These are phyloP conservation scores for Thomomys bottae DNA, from an alignment of 2,113 vertebrate genomes.

Conservation along the genomic window DNA sequence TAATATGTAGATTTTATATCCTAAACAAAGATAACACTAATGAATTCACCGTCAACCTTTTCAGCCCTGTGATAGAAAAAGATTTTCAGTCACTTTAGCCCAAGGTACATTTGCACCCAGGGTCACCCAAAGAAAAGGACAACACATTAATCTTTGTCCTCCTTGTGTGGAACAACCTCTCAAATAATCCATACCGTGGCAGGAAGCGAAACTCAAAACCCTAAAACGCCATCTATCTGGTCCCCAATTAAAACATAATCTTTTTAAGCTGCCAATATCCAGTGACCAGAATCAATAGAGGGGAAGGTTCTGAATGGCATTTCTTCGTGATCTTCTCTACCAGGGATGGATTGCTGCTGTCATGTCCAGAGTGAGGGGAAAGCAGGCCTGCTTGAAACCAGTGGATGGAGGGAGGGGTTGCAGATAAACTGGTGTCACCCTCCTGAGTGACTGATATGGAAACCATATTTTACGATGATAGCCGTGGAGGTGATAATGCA, in stretches of 20 bases:
- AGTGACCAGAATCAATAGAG: slow-evolving; percentile 88
- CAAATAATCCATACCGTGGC: slow-evolving; percentile 85
- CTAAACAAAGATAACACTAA: slow-evolving; percentile 86
- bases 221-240: slow-evolving; percentile 88
- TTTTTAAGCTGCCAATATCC: slow-evolving; percentile 90
- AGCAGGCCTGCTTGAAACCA: slow-evolving; percentile 64
- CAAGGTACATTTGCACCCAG: slow-evolving; percentile 81
- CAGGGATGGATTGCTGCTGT: slow-evolving; percentile 81
- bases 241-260: slow-evolving; percentile 92
- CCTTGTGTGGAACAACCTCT: slow-evolving; percentile 81
- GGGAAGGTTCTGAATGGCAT: slow-evolving; percentile 86
- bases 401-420: slow-evolving; percentile 34
- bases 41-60: slow-evolving; percentile 89
- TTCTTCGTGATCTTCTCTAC: slow-evolving; percentile 82
- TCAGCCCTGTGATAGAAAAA: slow-evolving; percentile 86
- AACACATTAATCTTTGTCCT: slow-evolving; percentile 90
- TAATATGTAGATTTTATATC: slow-evolving; percentile 73
- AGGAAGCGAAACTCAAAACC: slow-evolving; percentile 85
- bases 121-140: slow-evolving; percentile 88
- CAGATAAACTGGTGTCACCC: slow-evolving; percentile 28
- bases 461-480: accelerated
- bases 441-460: neutral
- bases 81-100: slow-evolving; percentile 89
- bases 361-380: slow-evolving; percentile 70
- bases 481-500: neutral